These are phyloP conservation scores for Cyclina sinensis DNA, from an alignment of 1,140 invertebrate species.

Conservation along the genomic window DNA sequence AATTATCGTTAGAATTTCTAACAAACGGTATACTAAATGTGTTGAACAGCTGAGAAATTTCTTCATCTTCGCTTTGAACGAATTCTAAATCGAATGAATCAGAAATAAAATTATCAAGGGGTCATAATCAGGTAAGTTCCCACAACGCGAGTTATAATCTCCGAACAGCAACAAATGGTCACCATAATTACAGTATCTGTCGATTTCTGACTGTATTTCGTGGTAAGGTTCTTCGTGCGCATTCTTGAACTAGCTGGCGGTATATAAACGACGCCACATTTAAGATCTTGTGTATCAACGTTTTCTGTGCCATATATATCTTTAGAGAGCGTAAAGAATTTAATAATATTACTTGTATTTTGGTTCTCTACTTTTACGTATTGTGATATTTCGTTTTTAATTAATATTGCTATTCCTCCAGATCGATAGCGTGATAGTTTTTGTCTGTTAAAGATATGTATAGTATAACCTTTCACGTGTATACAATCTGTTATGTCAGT, in stretches of 20 bases:
- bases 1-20: not conserved
- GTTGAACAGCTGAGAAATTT: not conserved
- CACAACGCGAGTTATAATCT: conserved; percentile 12
- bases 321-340: conserved; percentile 22
- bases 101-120: conserved; percentile 17
- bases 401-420: conserved; percentile 41
- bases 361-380: not conserved
- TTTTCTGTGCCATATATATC: not conserved
- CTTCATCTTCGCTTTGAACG: not conserved
- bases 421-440: conserved; percentile 42
- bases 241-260: conserved; percentile 25
- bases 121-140: not conserved
- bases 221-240: conserved; percentile 16
- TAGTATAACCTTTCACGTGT: not conserved
- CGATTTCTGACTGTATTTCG: conserved; percentile 44
- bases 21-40: not conserved
- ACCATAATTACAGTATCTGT: conserved; percentile 4
- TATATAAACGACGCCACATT: conserved; percentile 41
- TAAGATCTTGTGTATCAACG: not conserved
- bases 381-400: conserved; percentile 17
- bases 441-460: conserved; percentile 20
- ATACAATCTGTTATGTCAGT: conserved; percentile 44
- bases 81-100: not conserved
- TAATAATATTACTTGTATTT: not conserved
- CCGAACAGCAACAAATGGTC: conserved; percentile 31